phyloP scores from a whole-genome alignment of 2,888 invertebrate genomes.

The Eristalis arbustorum region DNA sequence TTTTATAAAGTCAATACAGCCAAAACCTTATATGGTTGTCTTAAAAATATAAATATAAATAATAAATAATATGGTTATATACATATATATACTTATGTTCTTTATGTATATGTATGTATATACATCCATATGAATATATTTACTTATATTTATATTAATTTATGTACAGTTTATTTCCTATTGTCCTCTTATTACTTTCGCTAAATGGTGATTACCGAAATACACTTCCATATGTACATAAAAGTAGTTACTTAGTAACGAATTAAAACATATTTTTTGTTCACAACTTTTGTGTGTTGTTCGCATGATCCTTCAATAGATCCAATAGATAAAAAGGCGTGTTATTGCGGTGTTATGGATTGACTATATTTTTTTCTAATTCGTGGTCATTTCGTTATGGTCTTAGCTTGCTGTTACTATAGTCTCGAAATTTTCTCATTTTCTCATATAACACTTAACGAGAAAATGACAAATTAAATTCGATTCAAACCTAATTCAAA shows the following conservation, averaged over 20 bases:
- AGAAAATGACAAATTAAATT: too few species aligned
- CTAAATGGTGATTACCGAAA: neutral
- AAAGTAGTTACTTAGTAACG: neutral
- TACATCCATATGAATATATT: neutral
- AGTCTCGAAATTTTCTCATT: too few species aligned
- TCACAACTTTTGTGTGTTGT: neutral
- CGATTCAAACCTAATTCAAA: too few species aligned
- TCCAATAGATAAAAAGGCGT: neutral
- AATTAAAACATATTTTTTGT: neutral
- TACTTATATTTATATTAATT: neutral
- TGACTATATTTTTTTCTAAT: too few species aligned
- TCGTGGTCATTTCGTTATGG: too few species aligned
- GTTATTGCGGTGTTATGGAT: too few species aligned
- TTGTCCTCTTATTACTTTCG: neutral
- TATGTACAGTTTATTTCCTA: neutral
- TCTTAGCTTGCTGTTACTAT: too few species aligned
- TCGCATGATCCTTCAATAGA: conserved; percentile 3
- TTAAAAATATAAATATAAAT: neutral
- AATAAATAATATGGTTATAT: neutral
- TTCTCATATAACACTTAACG: too few species aligned
- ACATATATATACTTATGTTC: too few species aligned
- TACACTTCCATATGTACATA: neutral
- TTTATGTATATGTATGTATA: neutral
- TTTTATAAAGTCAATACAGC: conserved; percentile 5
- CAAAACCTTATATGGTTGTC: neutral